Evolutionary conservation across 1,140 invertebrate species (phyloP), one percentile per base, ranked within the genome.

Genomic region (Asobara japonica): DNA sequence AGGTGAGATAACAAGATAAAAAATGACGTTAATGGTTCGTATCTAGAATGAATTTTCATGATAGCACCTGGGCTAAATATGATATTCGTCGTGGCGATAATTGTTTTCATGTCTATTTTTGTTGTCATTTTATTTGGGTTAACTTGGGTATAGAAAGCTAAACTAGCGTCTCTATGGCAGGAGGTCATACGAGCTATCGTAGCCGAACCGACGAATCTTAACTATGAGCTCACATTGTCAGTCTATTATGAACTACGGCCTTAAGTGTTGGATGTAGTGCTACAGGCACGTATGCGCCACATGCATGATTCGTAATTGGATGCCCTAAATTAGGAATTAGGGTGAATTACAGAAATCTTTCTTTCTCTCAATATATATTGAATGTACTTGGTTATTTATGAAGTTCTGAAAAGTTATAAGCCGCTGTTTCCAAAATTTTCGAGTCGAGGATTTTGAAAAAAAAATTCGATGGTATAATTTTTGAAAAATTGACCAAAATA

Each of bases 181-280:
- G 7, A 41, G 38, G 61, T 25, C 45, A 51, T 45, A 38, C 64
- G 61, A 61, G 64, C 69, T 64, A 25, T 69, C 30, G 56, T 69
- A 69, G 68, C 60, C 33, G n/a, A 71, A 64, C 38, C 61, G 62
- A n/a, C n/a, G n/a, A n/a, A n/a, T 56, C 69, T 71, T 65, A 27
- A 71, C 61, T 71, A 71, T 71, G 45, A 56, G 7, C 36, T 65
- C 69, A 71, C 62, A 71, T 71, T 71, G 69, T 71, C 38, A 71
- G 61, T 33, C 69, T 27, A 71, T 71, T 84, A 85, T 83, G 78
- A 80, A 74, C 66, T 75, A 80, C 81, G 78, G 82, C 78, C 78
- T 45, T 82, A n/a, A 79, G 77, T 25, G 51, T 2, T 25, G 51
- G 51, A 22, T 25, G 51, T 25, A 56, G 20, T 56, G 25, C 7